Percentiles rank a stretch among this genome's conserved stretches.
Evolutionary conservation across 2,113 vertebrate species (phyloP).

Genomic region (Deroptyus accipitrinus): DNA sequence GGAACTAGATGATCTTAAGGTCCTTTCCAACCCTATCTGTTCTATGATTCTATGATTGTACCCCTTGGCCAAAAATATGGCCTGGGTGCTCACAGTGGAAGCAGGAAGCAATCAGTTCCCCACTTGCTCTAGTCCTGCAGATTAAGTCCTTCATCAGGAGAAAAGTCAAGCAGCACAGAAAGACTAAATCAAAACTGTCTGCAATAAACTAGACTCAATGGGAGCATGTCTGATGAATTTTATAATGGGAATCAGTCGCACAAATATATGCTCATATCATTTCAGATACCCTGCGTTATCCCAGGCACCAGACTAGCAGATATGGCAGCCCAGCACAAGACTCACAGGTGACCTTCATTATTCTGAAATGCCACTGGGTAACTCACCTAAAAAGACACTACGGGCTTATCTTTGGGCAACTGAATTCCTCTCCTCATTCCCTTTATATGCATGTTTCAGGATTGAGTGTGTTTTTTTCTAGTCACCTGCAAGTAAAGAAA

Average conservation of each 20-base stretch:
- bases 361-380: background rate
- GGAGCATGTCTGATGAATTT: background rate
- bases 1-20: too few relatives aligned
- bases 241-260: background rate
- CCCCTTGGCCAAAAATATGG: background rate
- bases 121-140: background rate
- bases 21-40: too few relatives aligned
- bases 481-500: background rate
- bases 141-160: background rate
- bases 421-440: background rate
- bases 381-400: background rate
- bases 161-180: background rate
- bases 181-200: background rate
- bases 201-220: background rate
- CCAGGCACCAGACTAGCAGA: background rate
- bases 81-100: background rate
- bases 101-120: background rate
- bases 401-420: background rate
- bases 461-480: background rate
- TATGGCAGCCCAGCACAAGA: background rate
- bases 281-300: background rate
- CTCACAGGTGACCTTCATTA: background rate
- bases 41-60: background rate
- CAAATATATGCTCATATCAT: background rate
- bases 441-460: background rate